Conservation (phyloP, 2,797 vertebrate species). For the Enteromius unitaeniatus region DNA sequence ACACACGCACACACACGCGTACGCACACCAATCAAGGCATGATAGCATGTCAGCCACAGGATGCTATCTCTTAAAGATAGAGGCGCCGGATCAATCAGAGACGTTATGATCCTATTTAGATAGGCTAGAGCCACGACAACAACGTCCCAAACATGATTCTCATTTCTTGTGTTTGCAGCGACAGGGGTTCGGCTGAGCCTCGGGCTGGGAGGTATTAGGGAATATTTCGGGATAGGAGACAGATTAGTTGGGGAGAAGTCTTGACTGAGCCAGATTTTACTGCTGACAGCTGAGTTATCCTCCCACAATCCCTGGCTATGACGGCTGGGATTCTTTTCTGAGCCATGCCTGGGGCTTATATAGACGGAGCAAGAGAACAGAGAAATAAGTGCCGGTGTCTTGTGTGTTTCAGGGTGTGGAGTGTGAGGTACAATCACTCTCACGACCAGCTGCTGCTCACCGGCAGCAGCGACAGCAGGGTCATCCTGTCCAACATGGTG, state of each 20-base stretch:
- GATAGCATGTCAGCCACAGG: slow-evolving; percentile 53
- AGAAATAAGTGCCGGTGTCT: not conserved
- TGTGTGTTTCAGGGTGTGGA: slow-evolving; percentile 90
- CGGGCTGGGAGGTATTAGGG: slow-evolving; percentile 77
- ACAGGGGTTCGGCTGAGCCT: slow-evolving; percentile 55
- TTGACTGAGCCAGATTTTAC: slow-evolving; percentile 80
- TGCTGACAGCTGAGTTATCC: slow-evolving; percentile 81
- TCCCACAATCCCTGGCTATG: slow-evolving; percentile 78
- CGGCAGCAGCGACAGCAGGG: slow-evolving; percentile 96
- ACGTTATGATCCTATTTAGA: slow-evolving; percentile 65
- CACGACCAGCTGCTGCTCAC: slow-evolving; percentile 96
- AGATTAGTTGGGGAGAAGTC: slow-evolving; percentile 77
- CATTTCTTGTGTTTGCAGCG: slow-evolving; percentile 45
- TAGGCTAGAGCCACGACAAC: slow-evolving; percentile 50
- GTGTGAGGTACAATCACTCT: slow-evolving; percentile 97
- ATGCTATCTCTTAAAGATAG: slow-evolving; percentile 57
- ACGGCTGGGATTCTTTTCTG: slow-evolving; percentile 72
- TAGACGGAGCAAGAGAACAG: slow-evolving; percentile 14
- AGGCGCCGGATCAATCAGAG: slow-evolving; percentile 54
- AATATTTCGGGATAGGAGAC: slow-evolving; percentile 80
- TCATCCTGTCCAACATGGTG: slow-evolving; percentile 99
- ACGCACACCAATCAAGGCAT: slow-evolving; percentile 37
- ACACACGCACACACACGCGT: slow-evolving; percentile 20
- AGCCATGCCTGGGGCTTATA: slow-evolving; percentile 71
- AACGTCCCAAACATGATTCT: slow-evolving; percentile 12